Conservation (phyloP, 1,140 invertebrate species). For the Macrostomum lignano region DNA sequence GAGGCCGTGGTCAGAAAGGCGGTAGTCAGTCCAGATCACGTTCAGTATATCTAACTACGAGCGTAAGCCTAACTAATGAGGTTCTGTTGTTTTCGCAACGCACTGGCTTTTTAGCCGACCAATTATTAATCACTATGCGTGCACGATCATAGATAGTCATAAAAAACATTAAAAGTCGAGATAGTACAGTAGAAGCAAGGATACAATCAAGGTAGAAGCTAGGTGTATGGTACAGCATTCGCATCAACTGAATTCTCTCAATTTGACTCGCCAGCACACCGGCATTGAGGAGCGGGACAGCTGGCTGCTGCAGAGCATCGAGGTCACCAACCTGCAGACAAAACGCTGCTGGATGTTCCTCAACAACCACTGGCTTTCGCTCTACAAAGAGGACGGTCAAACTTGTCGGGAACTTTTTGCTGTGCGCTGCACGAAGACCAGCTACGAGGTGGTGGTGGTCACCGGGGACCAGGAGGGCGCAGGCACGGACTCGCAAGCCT, state of each 20-base stretch:
- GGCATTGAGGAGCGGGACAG: slow-evolving; percentile 18
- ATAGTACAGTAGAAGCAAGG: too few relatives aligned
- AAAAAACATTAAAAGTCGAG: too few relatives aligned
- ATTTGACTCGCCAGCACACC: slow-evolving; percentile 15
- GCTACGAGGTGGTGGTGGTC: slow-evolving; percentile 19
- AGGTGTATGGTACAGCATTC: too few relatives aligned
- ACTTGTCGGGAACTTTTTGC: slow-evolving; percentile 16
- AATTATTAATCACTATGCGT: too few relatives aligned
- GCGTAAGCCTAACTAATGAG: too few relatives aligned
- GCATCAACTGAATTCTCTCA: not conserved
- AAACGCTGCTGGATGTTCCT: slow-evolving; percentile 22
- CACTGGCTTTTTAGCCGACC: too few relatives aligned
- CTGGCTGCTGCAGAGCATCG: slow-evolving; percentile 24
- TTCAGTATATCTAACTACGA: too few relatives aligned
- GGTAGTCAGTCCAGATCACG: too few relatives aligned
- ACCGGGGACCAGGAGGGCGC: slow-evolving; percentile 26
- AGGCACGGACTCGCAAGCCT: slow-evolving; percentile 27
- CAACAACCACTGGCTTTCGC: slow-evolving; percentile 24
- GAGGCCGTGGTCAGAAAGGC: too few relatives aligned
- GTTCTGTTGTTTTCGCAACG: too few relatives aligned
- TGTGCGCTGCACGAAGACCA: slow-evolving; percentile 15
- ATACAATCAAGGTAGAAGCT: too few relatives aligned
- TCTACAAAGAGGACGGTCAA: slow-evolving; percentile 20
- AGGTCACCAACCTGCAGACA: slow-evolving; percentile 19
- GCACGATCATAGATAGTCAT: too few relatives aligned